Evolutionary conservation across 2,888 invertebrate genomes (phyloP).

Genomic region (Parthenolecanium corni): DNA sequence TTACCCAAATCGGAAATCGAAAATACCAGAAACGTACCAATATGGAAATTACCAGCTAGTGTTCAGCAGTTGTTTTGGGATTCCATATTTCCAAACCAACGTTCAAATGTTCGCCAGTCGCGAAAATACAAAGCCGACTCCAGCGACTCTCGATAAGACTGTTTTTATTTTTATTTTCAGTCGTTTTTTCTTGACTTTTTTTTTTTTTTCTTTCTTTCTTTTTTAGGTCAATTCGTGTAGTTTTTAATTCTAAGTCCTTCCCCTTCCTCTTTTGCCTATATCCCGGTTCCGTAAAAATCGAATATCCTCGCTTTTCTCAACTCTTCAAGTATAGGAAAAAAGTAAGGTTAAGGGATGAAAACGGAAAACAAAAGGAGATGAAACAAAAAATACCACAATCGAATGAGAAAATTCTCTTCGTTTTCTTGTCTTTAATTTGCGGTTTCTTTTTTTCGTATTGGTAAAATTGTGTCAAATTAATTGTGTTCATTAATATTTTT

Average conservation of each 20-base stretch:
- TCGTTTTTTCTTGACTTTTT: not conserved
- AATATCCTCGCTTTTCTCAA: too few relatives aligned
- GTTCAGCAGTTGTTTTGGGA: constrained; percentile 26
- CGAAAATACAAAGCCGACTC: constrained; percentile 24
- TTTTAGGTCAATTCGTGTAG: constrained; percentile 8
- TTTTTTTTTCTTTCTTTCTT: not conserved
- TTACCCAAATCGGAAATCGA: constrained; percentile 17
- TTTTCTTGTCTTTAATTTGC: not conserved
- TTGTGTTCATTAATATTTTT: constrained; percentile 1
- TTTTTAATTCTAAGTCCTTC: not conserved
- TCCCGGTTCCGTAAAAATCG: too few relatives aligned
- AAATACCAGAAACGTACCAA: constrained; percentile 11
- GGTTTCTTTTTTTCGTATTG: not conserved
- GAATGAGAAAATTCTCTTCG: not conserved
- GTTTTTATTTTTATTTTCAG: constrained; percentile 7
- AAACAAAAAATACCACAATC: too few relatives aligned
- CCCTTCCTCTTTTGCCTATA: too few relatives aligned
- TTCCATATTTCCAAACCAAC: constrained; percentile 22
- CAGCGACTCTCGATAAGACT: constrained; percentile 23
- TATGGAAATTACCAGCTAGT: constrained; percentile 26
- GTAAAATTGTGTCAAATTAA: constrained; percentile 1
- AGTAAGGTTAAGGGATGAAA: too few relatives aligned
- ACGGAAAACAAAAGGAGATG: too few relatives aligned
- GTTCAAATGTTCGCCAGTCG: constrained; percentile 17
- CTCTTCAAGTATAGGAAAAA: too few relatives aligned